Conservation (phyloP, 2,113 vertebrate species). For the Lepus timidus region DNA sequence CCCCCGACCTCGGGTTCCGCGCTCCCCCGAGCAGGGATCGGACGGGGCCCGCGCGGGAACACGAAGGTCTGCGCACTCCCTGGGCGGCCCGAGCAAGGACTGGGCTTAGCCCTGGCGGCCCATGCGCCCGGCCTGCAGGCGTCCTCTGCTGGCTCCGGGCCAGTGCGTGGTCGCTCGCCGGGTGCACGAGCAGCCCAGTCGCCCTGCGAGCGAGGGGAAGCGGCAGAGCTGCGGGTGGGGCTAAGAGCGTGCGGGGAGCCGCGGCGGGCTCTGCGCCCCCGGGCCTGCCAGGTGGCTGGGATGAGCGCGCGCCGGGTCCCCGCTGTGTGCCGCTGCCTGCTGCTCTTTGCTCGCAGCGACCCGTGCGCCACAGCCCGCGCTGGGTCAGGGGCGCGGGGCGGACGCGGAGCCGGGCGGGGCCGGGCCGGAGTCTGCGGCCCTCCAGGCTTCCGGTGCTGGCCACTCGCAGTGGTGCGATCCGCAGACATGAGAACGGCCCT, state of each 20-base stretch:
- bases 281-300: background rate
- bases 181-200: too few species aligned
- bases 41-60: background rate
- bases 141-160: too few species aligned
- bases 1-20: accelerated
- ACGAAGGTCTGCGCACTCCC: background rate
- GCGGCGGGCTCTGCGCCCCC: too few species aligned
- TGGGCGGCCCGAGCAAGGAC: accelerated
- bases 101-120: background rate
- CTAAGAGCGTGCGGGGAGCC: too few species aligned
- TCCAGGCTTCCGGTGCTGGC: background rate
- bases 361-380: background rate
- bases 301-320: background rate
- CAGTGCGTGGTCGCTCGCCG: background rate
- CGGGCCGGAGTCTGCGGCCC: slow-evolving; percentile 78
- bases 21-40: accelerated
- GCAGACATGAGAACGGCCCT: slow-evolving; percentile 86
- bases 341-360: slow-evolving; percentile 62
- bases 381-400: slow-evolving; percentile 64
- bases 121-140: background rate
- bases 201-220: background rate
- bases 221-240: background rate
- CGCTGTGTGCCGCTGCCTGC: slow-evolving; percentile 13
- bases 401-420: background rate
- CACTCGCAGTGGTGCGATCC: slow-evolving; percentile 77